Conservation (phyloP, 2,888 invertebrate species). For the Platyscelio sp. region DNA sequence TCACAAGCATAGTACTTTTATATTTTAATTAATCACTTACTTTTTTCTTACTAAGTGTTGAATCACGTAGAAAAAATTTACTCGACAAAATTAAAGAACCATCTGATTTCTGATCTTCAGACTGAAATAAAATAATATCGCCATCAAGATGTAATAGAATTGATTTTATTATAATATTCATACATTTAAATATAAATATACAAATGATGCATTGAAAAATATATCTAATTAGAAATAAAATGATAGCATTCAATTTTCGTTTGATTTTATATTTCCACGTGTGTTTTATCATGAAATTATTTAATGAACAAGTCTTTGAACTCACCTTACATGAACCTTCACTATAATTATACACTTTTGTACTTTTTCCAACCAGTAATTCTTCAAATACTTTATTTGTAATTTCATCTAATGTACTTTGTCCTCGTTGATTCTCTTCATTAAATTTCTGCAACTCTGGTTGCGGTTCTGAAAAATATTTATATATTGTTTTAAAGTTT, state of each 20-base stretch:
- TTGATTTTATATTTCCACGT: too few relatives aligned
- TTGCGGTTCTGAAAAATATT: conserved; percentile 82
- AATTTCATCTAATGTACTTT: conserved; percentile 89
- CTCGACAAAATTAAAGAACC: conserved; percentile 90
- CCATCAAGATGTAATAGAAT: too few relatives aligned
- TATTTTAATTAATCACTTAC: too few relatives aligned
- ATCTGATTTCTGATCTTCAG: conserved; percentile 91
- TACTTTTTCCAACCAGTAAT: conserved; percentile 88
- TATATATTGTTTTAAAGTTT: too few relatives aligned
- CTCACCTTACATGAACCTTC: conserved; percentile 84
- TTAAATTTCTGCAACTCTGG: conserved; percentile 64
- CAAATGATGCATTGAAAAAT: too few relatives aligned
- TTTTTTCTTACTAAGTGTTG: conserved; percentile 85
- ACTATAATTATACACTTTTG: conserved; percentile 81
- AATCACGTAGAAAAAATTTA: conserved; percentile 88
- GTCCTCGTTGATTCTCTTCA: conserved; percentile 80
- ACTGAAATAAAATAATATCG: conserved; percentile 83
- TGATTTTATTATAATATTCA: too few relatives aligned
- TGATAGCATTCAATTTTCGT: too few relatives aligned
- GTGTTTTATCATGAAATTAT: too few relatives aligned
- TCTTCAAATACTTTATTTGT: conserved; percentile 93
- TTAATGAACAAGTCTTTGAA: neutral
- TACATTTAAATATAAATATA: too few relatives aligned
- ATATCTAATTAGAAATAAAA: too few relatives aligned
- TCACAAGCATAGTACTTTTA: too few relatives aligned